A percentile compares a stretch with the other conserved stretches of the same genome.
Conservation (phyloP, 2,888 invertebrate species). For the Leptopilina myrica region DNA sequence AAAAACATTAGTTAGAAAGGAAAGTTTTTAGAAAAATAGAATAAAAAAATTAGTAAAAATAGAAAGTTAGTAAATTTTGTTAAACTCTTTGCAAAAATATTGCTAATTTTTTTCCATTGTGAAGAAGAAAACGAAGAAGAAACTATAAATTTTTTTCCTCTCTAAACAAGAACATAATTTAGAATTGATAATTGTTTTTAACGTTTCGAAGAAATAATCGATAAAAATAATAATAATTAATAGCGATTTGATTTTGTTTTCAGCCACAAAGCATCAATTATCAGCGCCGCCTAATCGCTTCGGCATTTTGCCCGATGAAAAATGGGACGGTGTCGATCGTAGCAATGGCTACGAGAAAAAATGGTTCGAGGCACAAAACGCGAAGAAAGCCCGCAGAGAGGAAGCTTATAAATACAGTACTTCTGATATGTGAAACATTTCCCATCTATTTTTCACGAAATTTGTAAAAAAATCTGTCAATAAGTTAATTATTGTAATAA, state of each 20-base stretch:
- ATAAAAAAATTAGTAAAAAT: too few species aligned
- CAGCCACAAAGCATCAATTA: constrained; percentile 88
- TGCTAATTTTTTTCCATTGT: too few species aligned
- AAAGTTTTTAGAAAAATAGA: too few species aligned
- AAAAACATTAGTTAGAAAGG: too few species aligned
- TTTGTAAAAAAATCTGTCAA: background rate
- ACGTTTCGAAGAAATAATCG: too few species aligned
- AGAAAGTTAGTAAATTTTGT: too few species aligned
- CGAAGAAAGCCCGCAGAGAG: constrained; percentile 86
- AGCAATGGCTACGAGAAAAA: constrained; percentile 97
- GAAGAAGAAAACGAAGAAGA: too few species aligned
- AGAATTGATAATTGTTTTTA: too few species aligned
- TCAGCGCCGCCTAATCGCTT: constrained; percentile 94
- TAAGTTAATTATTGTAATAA: background rate
- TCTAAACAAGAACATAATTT: too few species aligned
- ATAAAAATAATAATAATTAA: constrained; percentile 29
- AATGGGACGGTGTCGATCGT: constrained; percentile 99
- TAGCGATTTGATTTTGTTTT: constrained; percentile 51
- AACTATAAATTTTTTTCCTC: too few species aligned
- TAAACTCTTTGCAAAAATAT: too few species aligned
- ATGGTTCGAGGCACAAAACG: constrained; percentile 88
- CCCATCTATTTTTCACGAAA: background rate
- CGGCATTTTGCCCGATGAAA: constrained; percentile 93
- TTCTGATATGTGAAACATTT: constrained; percentile 88
- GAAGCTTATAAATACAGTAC: constrained; percentile 96